Evolutionary conservation across 2,888 invertebrate genomes (phyloP).

Genomic region (Flexamia atlantica): DNA sequence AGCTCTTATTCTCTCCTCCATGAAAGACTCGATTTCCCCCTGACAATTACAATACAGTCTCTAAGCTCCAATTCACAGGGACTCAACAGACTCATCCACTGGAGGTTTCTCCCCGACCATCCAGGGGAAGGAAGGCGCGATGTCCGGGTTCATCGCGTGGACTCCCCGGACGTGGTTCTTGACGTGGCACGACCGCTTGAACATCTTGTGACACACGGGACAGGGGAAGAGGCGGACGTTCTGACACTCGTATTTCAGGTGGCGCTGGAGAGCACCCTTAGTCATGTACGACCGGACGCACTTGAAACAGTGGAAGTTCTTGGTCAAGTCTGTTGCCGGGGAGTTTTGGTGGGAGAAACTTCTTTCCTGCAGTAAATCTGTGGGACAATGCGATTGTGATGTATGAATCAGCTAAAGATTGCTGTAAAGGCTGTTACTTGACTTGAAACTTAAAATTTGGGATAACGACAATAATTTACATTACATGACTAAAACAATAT

Average conservation of each 20-base stretch:
- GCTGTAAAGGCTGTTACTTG: no score
- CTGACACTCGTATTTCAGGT: slow-evolving; percentile 65
- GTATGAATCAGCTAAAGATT: no score
- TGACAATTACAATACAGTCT: no score
- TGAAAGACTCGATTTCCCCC: no score
- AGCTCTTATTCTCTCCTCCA: no score
- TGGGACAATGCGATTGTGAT: background rate
- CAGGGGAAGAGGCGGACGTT: slow-evolving; percentile 72
- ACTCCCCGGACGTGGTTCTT: slow-evolving; percentile 70
- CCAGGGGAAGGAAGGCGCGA: slow-evolving; percentile 38
- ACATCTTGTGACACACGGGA: slow-evolving; percentile 74
- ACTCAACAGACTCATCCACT: no score
- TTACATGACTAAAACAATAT: no score
- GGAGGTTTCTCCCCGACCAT: background rate
- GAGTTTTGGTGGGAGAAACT: background rate
- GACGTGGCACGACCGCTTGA: slow-evolving; percentile 72
- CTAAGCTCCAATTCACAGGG: no score
- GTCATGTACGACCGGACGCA: slow-evolving; percentile 63
- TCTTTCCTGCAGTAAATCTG: background rate
- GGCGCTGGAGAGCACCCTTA: slow-evolving; percentile 71
- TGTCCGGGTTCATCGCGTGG: slow-evolving; percentile 22
- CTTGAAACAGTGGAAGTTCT: slow-evolving; percentile 40
- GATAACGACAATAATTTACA: no score
- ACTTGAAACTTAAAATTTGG: no score
- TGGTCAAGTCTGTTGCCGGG: background rate